Conservation (phyloP, 2,888 invertebrate genomes). For the Penaeus monodon region DNA sequence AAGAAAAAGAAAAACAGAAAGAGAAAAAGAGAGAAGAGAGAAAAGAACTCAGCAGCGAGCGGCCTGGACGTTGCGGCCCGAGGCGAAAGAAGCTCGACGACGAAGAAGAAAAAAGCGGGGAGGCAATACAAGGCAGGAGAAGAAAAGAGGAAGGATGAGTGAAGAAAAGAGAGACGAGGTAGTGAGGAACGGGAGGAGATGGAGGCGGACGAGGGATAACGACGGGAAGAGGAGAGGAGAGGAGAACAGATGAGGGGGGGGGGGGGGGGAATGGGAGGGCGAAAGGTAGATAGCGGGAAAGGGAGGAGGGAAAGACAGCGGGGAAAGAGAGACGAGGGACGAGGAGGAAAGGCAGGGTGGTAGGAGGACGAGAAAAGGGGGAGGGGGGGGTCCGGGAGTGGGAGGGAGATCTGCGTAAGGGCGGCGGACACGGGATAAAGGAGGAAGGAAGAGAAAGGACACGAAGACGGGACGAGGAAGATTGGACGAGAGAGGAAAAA, state of each 20-base stretch:
- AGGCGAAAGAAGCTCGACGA: no score
- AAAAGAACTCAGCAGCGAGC: no score
- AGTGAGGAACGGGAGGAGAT: neutral
- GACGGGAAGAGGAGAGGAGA: neutral
- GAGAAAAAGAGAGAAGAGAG: neutral
- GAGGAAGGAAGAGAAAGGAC: neutral
- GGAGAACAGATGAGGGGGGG: no score
- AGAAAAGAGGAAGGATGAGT: no score
- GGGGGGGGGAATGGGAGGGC: neutral
- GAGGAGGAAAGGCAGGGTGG: neutral
- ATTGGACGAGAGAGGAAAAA: neutral
- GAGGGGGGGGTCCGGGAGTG: neutral
- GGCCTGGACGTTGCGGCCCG: no score
- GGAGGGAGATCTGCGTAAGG: no score
- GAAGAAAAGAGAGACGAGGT: no score
- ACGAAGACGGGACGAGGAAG: neutral
- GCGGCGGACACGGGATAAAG: no score
- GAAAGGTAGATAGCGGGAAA: neutral
- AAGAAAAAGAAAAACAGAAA: neutral
- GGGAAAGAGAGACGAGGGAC: neutral
- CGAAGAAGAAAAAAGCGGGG: no score
- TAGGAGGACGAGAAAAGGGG: neutral
- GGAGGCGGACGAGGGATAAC: neutral
- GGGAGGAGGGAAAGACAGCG: neutral
- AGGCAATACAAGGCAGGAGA: no score